These are phyloP conservation scores for Aphaenogaster rudis DNA, from an alignment of 1,140 invertebrate genomes.

Conservation along the genomic window DNA sequence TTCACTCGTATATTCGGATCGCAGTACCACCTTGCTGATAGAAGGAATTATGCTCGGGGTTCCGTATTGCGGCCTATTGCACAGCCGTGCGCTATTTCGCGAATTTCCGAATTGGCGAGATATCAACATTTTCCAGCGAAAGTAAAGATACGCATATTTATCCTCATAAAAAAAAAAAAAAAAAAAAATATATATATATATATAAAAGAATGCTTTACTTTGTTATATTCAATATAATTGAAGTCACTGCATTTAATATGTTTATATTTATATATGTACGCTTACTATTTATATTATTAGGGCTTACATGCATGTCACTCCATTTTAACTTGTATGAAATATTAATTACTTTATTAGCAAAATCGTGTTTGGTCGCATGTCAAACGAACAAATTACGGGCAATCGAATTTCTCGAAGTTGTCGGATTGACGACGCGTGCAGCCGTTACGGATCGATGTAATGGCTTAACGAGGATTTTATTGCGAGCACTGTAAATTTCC, in stretches of 20 bases:
- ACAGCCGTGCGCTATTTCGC: background rate
- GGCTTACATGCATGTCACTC: background rate
- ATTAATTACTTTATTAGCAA: conserved; percentile 1
- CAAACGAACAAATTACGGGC: background rate
- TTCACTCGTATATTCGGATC: conserved; percentile 40
- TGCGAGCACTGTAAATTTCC: conserved; percentile 61
- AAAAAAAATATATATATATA: too few relatives aligned
- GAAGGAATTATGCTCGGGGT: conserved; percentile 28
- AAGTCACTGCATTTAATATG: background rate
- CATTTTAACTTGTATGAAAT: background rate
- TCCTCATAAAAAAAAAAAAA: background rate
- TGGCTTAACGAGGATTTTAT: conserved; percentile 66
- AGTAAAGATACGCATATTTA: background rate
- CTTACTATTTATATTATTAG: background rate
- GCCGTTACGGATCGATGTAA: conserved; percentile 39
- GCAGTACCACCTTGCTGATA: background rate
- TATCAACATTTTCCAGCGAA: background rate
- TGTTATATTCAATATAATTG: background rate
- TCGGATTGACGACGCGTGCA: conserved; percentile 6
- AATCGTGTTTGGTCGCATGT: background rate
- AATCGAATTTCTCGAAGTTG: conserved; percentile 17
- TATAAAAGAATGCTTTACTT: background rate
- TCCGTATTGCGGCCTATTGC: background rate
- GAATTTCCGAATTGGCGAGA: background rate
- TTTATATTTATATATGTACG: background rate